Evolutionary conservation across 1,140 invertebrate species (phyloP).

Genomic region (Anastrepha obliqua): DNA sequence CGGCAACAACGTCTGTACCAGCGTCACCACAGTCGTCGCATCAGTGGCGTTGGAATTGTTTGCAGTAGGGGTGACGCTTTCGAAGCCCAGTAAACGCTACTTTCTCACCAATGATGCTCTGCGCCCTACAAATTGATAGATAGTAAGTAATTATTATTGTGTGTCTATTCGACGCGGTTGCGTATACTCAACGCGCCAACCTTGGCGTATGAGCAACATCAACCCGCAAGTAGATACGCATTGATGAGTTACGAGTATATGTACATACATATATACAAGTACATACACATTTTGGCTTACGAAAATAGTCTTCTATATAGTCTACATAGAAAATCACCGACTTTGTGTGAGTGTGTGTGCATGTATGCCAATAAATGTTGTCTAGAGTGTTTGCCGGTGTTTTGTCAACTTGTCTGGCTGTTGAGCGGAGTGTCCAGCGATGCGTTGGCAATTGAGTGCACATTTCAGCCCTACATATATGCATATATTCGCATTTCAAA

Average conservation of each 20-base stretch:
- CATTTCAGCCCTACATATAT: neutral
- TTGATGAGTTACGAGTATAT: conserved; percentile 24
- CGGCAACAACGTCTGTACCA: neutral
- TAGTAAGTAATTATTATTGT: conserved; percentile 33
- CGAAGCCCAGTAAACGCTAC: neutral
- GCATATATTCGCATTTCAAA: neutral
- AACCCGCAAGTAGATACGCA: conserved; percentile 55
- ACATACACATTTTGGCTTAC: neutral
- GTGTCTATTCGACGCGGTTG: neutral
- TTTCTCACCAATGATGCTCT: neutral
- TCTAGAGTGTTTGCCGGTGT: conserved; percentile 27
- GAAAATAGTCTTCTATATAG: neutral
- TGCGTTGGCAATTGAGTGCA: neutral
- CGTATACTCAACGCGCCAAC: conserved; percentile 34
- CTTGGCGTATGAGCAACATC: conserved; percentile 56
- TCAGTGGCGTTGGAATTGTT: neutral
- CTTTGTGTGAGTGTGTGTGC: conserved; percentile 57
- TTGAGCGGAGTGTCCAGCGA: neutral
- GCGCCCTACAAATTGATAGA: neutral
- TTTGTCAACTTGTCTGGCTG: conserved; percentile 38
- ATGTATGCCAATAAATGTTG: conserved; percentile 18
- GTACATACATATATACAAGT: no score
- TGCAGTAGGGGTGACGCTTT: conserved; percentile 14
- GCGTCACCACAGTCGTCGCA: no score
- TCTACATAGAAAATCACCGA: neutral